These are phyloP conservation scores for Conus canariensis DNA, from an alignment of 2,888 invertebrate genomes.

Conservation along the genomic window DNA sequence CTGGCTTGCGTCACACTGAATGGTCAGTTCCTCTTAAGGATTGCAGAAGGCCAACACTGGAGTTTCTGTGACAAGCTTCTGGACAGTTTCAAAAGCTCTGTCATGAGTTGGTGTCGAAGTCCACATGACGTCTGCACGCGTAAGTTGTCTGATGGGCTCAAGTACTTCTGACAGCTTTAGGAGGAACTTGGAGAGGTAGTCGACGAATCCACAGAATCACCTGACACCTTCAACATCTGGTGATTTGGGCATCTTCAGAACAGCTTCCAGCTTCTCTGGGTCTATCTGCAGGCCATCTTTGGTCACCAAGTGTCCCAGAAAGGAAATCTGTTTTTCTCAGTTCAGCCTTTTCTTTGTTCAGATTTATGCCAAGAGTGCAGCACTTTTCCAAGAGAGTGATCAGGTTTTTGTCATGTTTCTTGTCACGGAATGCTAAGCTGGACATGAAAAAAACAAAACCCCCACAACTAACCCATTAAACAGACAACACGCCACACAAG, in stretches of 20 bases:
- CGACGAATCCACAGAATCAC: constrained; percentile 48
- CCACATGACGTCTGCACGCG: constrained; percentile 39
- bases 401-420: constrained; percentile 52
- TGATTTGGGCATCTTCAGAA: constrained; percentile 47
- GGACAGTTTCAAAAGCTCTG: constrained; percentile 46
- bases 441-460: too few relatives aligned
- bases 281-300: constrained; percentile 47
- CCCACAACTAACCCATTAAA: too few relatives aligned
- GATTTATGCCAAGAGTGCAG: constrained; percentile 37
- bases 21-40: constrained; percentile 32
- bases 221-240: constrained; percentile 46
- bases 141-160: constrained; percentile 42
- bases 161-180: constrained; percentile 46
- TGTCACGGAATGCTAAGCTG: too few relatives aligned
- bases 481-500: too few relatives aligned
- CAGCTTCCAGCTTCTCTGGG: constrained; percentile 48
- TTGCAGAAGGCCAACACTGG: constrained; percentile 49
- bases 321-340: constrained; percentile 41
- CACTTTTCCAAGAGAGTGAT: constrained; percentile 44
- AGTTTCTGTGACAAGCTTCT: constrained; percentile 42
- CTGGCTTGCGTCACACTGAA: constrained; percentile 51
- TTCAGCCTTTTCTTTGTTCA: constrained; percentile 44
- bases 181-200: constrained; percentile 54
- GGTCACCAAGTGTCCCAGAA: constrained; percentile 40
- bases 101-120: constrained; percentile 49